Evolutionary conservation across 1,140 invertebrate genomes (phyloP), one percentile per base, ranked within the genome.

Genomic region (Musca vetustissima): DNA sequence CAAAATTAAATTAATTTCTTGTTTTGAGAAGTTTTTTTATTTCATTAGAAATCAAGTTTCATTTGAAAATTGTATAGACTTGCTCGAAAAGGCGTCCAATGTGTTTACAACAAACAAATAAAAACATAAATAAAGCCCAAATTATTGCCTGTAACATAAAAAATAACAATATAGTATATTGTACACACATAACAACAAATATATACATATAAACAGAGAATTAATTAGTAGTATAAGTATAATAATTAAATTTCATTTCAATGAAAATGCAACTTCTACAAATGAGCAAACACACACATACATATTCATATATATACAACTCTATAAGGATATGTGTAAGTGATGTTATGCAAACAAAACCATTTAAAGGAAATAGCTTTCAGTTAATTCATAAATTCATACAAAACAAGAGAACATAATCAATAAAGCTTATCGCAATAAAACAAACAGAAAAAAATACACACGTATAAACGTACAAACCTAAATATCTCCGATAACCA

Each of bases 71-170:
- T 43, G 36, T 43, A 11, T 43, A 43, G 36, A 9, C 36, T 43
- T 11, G 7, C 36, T 43, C 7, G 15, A 61, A 32, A 36, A 61
- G 14, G 57, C 28, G 57, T 61, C 28, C 57, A 36, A 17, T 17
- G 21, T 36, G 32, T 61, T 28, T 52, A 52, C 28, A 59, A 32
- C n/a, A n/a, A n/a, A n/a, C n/a, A 55, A 55, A 55, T 9, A 53
- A 8, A 53, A 21, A 1, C 21, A 53, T 53, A 21, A 14, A 59
- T 32, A 36, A 61, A 61, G 57, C 57, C 57, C 57, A n/a, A 61
- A 61, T 43, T 61, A 43, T 61, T 61, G 57, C 57, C 57, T 36
- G 57, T 61, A 61, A n/a, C n/a, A n/a, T n/a, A n/a, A n/a, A n/a
- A 61, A 61, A 61, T 43, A 43, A 43, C 36, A 43, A 43, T 13